A percentile compares a stretch with the other conserved stretches of the same genome.
phyloP scores from a whole-genome alignment of 2,888 invertebrate genomes.

The Molorchus minor region DNA sequence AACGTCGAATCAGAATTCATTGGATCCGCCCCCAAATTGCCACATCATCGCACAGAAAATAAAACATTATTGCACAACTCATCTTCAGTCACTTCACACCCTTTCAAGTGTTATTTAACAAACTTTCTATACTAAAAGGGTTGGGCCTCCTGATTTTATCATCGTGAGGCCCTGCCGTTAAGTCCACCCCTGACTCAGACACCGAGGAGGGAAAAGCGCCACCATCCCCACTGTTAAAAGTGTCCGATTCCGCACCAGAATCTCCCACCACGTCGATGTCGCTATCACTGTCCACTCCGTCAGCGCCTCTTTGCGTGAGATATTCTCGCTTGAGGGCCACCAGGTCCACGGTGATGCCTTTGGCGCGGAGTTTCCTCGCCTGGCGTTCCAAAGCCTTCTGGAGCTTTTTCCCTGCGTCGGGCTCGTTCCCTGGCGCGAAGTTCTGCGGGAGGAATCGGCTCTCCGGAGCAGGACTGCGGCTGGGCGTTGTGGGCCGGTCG shows the following conservation, averaged over 20 bases:
- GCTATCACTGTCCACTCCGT: constrained; percentile 67
- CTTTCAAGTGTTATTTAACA: constrained; percentile 78
- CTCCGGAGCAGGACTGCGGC: constrained; percentile 96
- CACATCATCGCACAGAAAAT: constrained; percentile 16
- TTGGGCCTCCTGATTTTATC: constrained; percentile 70
- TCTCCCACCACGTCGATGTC: constrained; percentile 88
- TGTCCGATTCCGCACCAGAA: constrained; percentile 77
- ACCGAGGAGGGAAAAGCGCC: constrained; percentile 53
- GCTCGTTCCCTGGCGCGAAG: constrained; percentile 86
- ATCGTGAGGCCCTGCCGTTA: constrained; percentile 62
- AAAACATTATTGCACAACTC: constrained; percentile 50
- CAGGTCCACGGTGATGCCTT: constrained; percentile 89
- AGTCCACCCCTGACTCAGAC: constrained; percentile 60
- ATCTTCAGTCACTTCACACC: constrained; percentile 10
- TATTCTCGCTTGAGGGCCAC: constrained; percentile 87
- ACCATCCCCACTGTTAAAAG: constrained; percentile 66
- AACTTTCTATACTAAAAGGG: constrained; percentile 90
- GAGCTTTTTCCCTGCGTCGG: constrained; percentile 88
- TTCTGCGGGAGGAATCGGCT: constrained; percentile 94
- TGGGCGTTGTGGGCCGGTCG: constrained; percentile 98
- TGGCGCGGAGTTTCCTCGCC: constrained; percentile 90
- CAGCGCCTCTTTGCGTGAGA: constrained; percentile 78
- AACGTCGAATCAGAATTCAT: no score
- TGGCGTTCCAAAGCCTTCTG: constrained; percentile 91
- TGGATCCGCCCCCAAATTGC: constrained; percentile 26